Base-by-base conservation (phyloP, 2,797 vertebrate genomes). In the Limosa lapponica region DNA sequence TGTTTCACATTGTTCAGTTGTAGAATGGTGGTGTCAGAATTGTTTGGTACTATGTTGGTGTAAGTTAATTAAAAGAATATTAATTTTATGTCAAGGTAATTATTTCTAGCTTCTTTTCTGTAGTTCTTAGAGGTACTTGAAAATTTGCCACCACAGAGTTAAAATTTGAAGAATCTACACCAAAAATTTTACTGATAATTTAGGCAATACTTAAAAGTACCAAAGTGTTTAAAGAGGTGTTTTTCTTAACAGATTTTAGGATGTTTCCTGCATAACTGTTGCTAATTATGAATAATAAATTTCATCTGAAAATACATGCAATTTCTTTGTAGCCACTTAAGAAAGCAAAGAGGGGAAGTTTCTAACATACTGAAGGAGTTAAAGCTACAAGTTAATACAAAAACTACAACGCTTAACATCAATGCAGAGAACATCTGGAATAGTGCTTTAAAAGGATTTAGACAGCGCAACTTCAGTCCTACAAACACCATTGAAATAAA, bases 381-480 rank as follows among this genome's bases (percentile, higher is more conserved):
- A 97, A 98, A 96, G 62, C 95, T 93, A 55, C 98, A 98, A 95
- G 86, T 98, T 90, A 97, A 95, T 93, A 94, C 74, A 73, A 98
- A 97, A 96, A n/a, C 90, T 62, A 96, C 95, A 95, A 97, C 69
- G 78, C 79, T 98, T 92, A 96, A 75, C 75, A 97, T 98, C 93
- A 97, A 96, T 79, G 92, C 95, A 82, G 97, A 97, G 39, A 95
- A 95, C 87, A 97, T 98, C 87, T 98, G 99, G 98, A 95, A 89
- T 30, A 99, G 98, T n/a, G 99, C 98, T 66, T 94, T 99, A 93
- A 97, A 97, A 75, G 98, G 98, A 96, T 98, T 99, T 96, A 98
- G 98, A 72, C 98, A 97, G 88, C 86, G 95, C 13, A 98, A 97
- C 89, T 99, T 99, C 81, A 98, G 97, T 97, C 99, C 99, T 80